Evolutionary conservation across 2,113 vertebrate species (phyloP), one percentile per base, ranked within the genome.

Genomic region (Dryoscopus gambensis): DNA sequence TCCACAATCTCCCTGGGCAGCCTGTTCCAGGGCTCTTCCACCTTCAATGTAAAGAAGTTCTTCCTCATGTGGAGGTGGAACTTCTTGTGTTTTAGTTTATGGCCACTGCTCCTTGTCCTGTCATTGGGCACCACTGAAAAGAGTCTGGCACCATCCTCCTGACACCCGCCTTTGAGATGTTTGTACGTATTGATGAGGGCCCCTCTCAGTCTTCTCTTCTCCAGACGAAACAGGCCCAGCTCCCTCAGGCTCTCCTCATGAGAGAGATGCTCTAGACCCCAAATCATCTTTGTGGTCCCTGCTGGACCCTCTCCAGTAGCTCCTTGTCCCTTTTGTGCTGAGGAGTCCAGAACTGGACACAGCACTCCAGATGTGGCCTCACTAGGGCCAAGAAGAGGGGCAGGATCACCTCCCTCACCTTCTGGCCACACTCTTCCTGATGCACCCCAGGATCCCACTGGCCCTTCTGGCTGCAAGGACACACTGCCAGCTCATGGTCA

Each of bases 1-100:
- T 37, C 47, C 40, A 37, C 0, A 0, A 42, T 40, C 8, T 42
- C 8, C 25, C n/a, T 47, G 21, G 30, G 21, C 40, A 69, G n/a
- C 21, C 47, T 37, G 25, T 56, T 55, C 25, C 35, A 63, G 35
- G 7, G 31, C 15, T 62, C 5, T 55, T 47, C 12, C 40, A 76
- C 6, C 14, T 18, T 84, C 40, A 69, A 3, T 42, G 35, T 40
- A 62, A 55, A 55, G 30, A 35, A 47, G 8, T 24, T 63, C 40
- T 46, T 74, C 33, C 25, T 76, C 22, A 19, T 33, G 27, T 20
- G 56, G 22, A 77, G 25, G 31, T 42, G 27, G 30, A 63, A 69
- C 15, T 63, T 42, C 18, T 31, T 11, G 30, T 37, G 18, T 19
- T 63, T 49, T 42, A 63, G 30, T 84, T 90, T 49, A 37, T 33